phyloP scores from a whole-genome alignment of 2,888 invertebrate genomes.

The Dexiosoma caninum region DNA sequence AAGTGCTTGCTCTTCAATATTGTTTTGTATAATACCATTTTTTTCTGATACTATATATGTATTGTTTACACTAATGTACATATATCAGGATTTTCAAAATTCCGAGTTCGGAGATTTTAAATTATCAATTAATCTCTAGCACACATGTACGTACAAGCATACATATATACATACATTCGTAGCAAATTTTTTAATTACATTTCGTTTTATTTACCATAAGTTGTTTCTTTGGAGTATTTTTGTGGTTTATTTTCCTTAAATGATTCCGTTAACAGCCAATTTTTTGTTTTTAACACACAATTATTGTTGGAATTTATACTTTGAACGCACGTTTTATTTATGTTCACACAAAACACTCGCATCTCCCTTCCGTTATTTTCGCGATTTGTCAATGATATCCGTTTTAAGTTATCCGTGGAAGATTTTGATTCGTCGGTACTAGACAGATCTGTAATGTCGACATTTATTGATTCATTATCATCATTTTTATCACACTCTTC shows the following conservation, averaged over 20 bases:
- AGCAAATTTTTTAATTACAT: too few species aligned
- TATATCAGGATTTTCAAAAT: too few species aligned
- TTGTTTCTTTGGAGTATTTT: conserved; percentile 18
- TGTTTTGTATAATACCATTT: too few species aligned
- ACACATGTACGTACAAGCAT: too few species aligned
- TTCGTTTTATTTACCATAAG: conserved; percentile 25
- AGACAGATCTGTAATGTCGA: conserved; percentile 77
- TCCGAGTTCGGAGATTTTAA: too few species aligned
- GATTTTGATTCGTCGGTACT: conserved; percentile 70
- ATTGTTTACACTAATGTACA: too few species aligned
- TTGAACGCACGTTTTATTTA: conserved; percentile 57
- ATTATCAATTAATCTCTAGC: too few species aligned
- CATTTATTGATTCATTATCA: conserved; percentile 78
- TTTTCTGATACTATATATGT: too few species aligned
- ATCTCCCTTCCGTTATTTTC: conserved; percentile 9
- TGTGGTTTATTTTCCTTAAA: conserved; percentile 68
- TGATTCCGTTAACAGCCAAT: conserved; percentile 75
- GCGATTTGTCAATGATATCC: conserved; percentile 69
- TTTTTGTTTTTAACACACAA: conserved; percentile 66
- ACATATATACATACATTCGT: too few species aligned
- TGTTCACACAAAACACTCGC: conserved; percentile 55
- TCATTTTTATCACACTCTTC: conserved; percentile 46
- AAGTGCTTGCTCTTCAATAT: too few species aligned
- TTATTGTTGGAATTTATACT: conserved; percentile 31
- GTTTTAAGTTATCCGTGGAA: conserved; percentile 65